Conservation (phyloP, 2,888 invertebrate genomes). For the Reticulitermes lucifugus region DNA sequence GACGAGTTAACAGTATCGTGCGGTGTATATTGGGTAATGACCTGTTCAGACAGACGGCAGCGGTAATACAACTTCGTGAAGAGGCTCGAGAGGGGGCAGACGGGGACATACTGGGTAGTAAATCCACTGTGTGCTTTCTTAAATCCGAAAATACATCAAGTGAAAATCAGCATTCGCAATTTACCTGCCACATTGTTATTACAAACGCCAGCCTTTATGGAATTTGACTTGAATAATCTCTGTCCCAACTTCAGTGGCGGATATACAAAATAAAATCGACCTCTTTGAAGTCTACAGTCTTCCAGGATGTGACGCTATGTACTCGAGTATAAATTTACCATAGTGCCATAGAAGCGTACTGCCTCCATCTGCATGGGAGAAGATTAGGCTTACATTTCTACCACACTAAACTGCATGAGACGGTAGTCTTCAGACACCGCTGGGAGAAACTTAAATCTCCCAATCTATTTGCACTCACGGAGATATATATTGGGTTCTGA, state of each 20-base stretch:
- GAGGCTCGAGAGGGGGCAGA: background rate
- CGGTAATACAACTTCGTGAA: background rate
- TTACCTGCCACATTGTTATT: background rate
- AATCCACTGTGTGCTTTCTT: background rate
- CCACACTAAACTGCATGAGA: too few species aligned
- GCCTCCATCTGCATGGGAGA: too few species aligned
- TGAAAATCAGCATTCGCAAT: background rate
- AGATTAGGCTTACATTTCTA: too few species aligned
- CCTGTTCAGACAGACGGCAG: background rate
- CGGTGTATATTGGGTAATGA: background rate
- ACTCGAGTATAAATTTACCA: too few species aligned
- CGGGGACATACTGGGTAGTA: background rate
- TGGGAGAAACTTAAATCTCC: too few species aligned
- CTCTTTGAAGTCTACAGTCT: too few species aligned
- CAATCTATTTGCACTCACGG: too few species aligned
- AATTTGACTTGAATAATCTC: background rate
- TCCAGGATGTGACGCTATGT: too few species aligned
- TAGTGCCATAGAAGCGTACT: too few species aligned
- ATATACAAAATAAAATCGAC: background rate
- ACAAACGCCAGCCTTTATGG: background rate
- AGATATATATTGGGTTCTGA: too few species aligned
- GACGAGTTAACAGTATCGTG: background rate
- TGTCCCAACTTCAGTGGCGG: background rate
- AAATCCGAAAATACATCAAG: background rate
- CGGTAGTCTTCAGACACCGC: too few species aligned